These are phyloP conservation scores for Delichon dasypus DNA, from an alignment of 2,797 vertebrate species.

Conservation along the genomic window DNA sequence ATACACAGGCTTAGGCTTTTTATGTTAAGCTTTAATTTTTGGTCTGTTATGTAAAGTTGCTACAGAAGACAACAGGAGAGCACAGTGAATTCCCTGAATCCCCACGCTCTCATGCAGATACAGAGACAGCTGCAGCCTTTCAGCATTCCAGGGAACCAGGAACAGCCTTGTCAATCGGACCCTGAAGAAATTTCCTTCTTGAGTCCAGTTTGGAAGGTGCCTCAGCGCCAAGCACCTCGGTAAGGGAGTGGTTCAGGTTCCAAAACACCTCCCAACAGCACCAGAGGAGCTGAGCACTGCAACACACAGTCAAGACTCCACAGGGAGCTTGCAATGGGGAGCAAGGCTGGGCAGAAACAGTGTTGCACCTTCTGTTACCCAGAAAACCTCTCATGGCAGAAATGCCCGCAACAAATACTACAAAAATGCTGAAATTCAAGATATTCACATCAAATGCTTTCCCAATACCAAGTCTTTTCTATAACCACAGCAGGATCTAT, in stretches of 20 bases:
- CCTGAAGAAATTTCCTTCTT: not conserved
- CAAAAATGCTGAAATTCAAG: not conserved
- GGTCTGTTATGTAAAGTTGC: not conserved
- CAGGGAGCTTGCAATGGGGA: not conserved
- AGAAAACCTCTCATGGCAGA: not conserved
- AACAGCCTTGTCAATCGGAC: not conserved
- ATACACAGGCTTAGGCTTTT: not conserved
- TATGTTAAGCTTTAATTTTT: not conserved
- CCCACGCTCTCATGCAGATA: rapidly evolving
- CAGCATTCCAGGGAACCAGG: not conserved
- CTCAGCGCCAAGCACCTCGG: not conserved
- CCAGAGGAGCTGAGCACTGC: not conserved
- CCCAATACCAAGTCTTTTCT: not conserved
- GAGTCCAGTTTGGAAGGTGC: not conserved
- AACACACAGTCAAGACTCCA: rapidly evolving
- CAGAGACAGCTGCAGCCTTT: not conserved
- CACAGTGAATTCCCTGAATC: not conserved
- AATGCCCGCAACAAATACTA: not conserved
- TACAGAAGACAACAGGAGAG: not conserved
- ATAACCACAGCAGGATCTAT: not conserved
- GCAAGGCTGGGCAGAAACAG: not conserved
- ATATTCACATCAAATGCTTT: not conserved
- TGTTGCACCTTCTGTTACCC: not conserved
- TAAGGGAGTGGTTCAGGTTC: not conserved
- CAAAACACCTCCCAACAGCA: not conserved